Percentiles rank a stretch among this genome's conserved stretches.
phyloP scores from a whole-genome alignment of 2,113 vertebrate genomes.

The Xenus cinereus region DNA sequence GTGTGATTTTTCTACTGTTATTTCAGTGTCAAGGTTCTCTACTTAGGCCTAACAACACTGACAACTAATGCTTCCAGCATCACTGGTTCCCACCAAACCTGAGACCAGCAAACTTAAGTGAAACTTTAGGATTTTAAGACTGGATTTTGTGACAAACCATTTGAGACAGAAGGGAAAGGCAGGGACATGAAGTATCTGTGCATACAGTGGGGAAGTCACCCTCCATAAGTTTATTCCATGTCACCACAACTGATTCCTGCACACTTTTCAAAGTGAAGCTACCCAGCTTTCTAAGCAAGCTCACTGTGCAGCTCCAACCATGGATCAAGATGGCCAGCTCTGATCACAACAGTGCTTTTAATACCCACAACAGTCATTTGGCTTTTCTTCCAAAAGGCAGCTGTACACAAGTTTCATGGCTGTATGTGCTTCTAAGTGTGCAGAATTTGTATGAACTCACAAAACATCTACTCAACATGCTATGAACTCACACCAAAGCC shows the following conservation, averaged over 20 bases:
- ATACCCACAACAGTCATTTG: fast-evolving
- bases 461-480: neutral
- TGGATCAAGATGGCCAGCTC: neutral
- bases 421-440: neutral
- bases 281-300: neutral
- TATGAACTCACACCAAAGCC: neutral
- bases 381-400: neutral
- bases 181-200: neutral
- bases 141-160: neutral
- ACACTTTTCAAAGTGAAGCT: neutral
- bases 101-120: neutral
- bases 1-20: neutral
- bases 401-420: neutral
- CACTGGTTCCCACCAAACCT: neutral
- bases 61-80: neutral
- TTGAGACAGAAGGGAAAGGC: neutral
- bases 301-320: neutral
- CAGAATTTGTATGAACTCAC: neutral
- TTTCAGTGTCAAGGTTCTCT: neutral
- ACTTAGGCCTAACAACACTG: neutral
- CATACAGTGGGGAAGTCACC: neutral
- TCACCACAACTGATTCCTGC: neutral
- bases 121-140: neutral
- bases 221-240: fast-evolving
- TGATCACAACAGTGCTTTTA: neutral